A percentile compares a stretch with the other conserved stretches of the same genome.
Evolutionary conservation across 2,797 vertebrate genomes (phyloP).

Genomic region (Siniperca obscura): DNA sequence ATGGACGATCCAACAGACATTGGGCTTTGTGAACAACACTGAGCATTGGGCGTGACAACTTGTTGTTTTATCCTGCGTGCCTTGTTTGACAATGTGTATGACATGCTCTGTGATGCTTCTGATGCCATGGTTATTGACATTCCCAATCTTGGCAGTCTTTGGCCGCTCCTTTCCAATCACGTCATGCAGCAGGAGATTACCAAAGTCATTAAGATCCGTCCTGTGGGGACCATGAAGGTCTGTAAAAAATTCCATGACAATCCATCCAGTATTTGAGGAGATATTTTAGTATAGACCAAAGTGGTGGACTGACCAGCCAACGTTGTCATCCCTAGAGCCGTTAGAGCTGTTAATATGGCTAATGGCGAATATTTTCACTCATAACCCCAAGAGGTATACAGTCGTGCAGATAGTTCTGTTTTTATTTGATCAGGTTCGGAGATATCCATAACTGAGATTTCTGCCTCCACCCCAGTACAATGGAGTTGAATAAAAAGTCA

Average conservation of each 20-base stretch:
- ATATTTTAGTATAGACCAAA: neutral
- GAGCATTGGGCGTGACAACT: neutral
- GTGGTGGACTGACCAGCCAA: neutral
- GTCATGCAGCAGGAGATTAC: neutral
- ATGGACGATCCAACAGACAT: neutral
- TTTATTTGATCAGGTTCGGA: slow-evolving; percentile 6
- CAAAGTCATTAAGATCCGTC: neutral
- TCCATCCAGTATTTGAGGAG: neutral
- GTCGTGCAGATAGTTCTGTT: neutral
- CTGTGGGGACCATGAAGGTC: neutral
- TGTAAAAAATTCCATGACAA: neutral
- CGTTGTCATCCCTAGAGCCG: neutral
- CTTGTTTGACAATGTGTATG: neutral
- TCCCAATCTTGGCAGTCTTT: neutral
- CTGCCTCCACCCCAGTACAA: neutral
- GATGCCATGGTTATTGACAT: neutral
- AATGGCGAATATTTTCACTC: neutral
- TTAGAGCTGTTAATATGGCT: neutral
- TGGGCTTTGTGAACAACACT: neutral
- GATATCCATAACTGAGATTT: neutral
- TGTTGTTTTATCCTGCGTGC: neutral
- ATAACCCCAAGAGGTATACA: neutral
- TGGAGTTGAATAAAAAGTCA: too few relatives aligned
- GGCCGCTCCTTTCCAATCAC: neutral
- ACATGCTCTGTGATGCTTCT: neutral